Conservation (phyloP, 2,888 invertebrate genomes). For the Eupsilia transversa region DNA sequence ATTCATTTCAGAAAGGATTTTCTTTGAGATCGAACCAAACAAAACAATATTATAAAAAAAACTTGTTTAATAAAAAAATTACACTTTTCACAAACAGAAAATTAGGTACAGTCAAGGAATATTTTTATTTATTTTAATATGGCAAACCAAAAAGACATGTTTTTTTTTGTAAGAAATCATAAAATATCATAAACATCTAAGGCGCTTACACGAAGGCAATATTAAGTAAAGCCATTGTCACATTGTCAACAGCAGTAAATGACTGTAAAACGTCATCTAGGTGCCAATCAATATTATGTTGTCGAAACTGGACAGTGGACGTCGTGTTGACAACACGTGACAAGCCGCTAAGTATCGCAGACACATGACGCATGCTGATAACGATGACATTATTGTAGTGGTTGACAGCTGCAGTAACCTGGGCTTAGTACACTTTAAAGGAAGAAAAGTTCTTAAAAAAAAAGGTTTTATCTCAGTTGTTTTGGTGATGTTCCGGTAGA, state of each 20-base stretch:
- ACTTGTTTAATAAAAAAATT: too few relatives aligned
- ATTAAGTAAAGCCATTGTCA: conserved; percentile 7
- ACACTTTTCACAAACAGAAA: not conserved
- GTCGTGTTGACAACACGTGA: conserved; percentile 24
- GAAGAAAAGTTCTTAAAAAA: not conserved
- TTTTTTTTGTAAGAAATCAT: too few relatives aligned
- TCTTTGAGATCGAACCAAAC: not conserved
- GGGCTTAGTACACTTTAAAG: not conserved
- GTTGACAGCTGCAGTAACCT: conserved; percentile 7
- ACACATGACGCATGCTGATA: conserved; percentile 20
- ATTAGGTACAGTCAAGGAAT: not conserved
- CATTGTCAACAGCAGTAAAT: not conserved
- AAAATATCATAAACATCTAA: not conserved
- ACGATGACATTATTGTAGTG: not conserved
- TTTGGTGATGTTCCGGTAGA: not conserved
- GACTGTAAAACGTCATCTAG: conserved; percentile 5
- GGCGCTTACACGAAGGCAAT: not conserved
- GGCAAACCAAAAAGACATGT: too few relatives aligned
- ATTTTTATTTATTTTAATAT: too few relatives aligned
- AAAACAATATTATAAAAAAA: not conserved
- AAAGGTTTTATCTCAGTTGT: too few relatives aligned
- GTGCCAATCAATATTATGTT: conserved; percentile 17
- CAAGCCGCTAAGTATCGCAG: conserved; percentile 14
- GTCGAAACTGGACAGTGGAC: conserved; percentile 7
- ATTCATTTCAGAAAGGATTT: not conserved